phyloP scores from a whole-genome alignment of 2,797 vertebrate species.

The Kryptolebias ocellatus region DNA sequence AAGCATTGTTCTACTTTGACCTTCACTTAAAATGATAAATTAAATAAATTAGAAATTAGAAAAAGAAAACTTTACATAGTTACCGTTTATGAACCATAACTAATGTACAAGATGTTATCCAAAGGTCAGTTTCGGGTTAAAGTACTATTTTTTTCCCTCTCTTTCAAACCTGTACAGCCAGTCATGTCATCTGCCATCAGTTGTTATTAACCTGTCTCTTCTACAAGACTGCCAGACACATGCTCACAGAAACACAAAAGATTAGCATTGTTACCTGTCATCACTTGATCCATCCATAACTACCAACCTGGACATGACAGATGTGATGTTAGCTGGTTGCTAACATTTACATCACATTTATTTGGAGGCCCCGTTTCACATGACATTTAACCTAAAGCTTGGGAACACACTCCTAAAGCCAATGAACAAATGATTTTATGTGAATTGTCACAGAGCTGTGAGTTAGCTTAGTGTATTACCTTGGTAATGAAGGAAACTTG shows the following conservation, averaged over 20 bases:
- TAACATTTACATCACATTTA: not conserved
- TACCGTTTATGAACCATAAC: not conserved
- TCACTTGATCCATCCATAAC: slow-evolving; percentile 39
- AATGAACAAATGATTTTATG: too few relatives aligned
- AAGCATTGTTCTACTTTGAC: not conserved
- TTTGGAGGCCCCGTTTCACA: not conserved
- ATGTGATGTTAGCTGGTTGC: not conserved
- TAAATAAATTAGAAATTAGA: too few relatives aligned
- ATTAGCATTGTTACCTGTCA: slow-evolving; percentile 57
- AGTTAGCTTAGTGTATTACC: too few relatives aligned
- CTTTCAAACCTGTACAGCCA: slow-evolving; percentile 5
- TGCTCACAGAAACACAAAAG: slow-evolving; percentile 44
- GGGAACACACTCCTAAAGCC: too few relatives aligned
- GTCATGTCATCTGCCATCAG: slow-evolving; percentile 56
- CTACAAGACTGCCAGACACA: slow-evolving; percentile 30
- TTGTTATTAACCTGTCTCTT: slow-evolving; percentile 38
- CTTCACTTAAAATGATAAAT: slow-evolving; percentile 8
- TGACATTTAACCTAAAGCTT: too few relatives aligned
- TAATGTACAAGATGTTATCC: not conserved
- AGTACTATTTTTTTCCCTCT: not conserved
- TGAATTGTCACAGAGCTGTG: too few relatives aligned
- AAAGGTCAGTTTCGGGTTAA: slow-evolving; percentile 5
- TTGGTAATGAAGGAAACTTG: too few relatives aligned
- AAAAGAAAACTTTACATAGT: not conserved
- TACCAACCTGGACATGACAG: slow-evolving; percentile 15